Evolutionary conservation across 2,113 vertebrate species (phyloP), one percentile per base, ranked within the genome.

Genomic region (Festucalex cinctus): DNA sequence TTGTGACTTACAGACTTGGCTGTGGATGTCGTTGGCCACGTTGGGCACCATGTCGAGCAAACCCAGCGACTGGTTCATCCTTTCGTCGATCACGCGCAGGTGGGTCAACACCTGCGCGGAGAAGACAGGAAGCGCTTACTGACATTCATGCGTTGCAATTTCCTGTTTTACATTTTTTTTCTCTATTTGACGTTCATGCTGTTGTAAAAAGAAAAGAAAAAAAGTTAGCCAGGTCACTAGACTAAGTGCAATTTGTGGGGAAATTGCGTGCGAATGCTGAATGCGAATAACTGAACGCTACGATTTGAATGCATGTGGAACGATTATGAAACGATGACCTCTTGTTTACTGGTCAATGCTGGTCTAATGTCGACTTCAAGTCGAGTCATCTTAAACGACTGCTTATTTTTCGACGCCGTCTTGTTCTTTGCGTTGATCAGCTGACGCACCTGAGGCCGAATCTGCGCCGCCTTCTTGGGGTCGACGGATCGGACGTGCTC

Each of bases 1-100:
- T n/a, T n/a, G 8, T 4, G 35, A 85, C 95, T 91, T 90, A 98
- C 97, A 93, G 2, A 99, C 97, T 97, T 99, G 95, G 82, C 94
- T 94, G 70, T 98, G 96, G 85, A 99, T 97, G 84, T 98, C 95
- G 74, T 91, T 94, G 1, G 96, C 94, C 67, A 99, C 94, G 1
- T 90, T 91, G 22, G 97, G 97, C 2, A 98, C 95, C 4, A 97
- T 98, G 90, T 95, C 97, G 57, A 99, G 95, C 73, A 98, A 92
- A 49, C 93, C 93, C 61, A 98, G 85, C 19, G 95, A 97, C 88
- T 99, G 96, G 86, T 99, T 99, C 94, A 98, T 98, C 76, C 96
- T 93, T 75, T 99, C 96, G 6, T 98, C 97, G 71, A 98, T 98
- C 85, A 98, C 97, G 66, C 93, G 95, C 44, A 99, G 91, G 86